phyloP scores from a whole-genome alignment of 1,140 invertebrate genomes.

The Magallana gigas region DNA sequence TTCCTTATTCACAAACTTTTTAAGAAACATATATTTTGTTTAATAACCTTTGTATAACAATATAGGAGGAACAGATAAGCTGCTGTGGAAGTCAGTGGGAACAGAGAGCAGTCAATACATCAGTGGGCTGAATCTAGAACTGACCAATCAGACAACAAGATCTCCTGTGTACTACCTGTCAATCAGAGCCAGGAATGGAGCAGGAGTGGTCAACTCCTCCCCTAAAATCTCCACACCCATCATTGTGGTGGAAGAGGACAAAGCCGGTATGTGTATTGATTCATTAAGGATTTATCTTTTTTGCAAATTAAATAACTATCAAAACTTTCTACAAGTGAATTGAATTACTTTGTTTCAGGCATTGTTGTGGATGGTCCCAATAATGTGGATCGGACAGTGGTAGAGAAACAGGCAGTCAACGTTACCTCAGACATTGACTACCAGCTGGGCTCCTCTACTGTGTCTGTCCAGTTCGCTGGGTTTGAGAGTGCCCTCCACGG shows the following conservation, averaged over 20 bases:
- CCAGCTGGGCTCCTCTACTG: conserved; percentile 58
- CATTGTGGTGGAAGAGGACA: conserved; percentile 61
- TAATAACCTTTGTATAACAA: not conserved
- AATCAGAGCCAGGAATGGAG: conserved; percentile 53
- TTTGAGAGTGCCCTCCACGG: conserved; percentile 64
- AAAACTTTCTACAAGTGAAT: too few relatives aligned
- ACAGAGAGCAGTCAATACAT: conserved; percentile 54
- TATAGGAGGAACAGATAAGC: conserved; percentile 54
- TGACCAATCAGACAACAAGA: conserved; percentile 26
- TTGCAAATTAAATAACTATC: too few relatives aligned
- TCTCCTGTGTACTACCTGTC: conserved; percentile 65
- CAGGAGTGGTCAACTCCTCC: conserved; percentile 52
- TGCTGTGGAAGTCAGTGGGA: conserved; percentile 39
- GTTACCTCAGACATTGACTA: conserved; percentile 58
- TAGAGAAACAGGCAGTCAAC: not conserved
- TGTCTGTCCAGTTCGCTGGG: conserved; percentile 63
- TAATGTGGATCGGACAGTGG: conserved; percentile 22
- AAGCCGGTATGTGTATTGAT: conserved; percentile 51
- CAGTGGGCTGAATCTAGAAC: conserved; percentile 39
- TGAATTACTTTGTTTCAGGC: conserved; percentile 37
- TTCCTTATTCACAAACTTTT: too few relatives aligned
- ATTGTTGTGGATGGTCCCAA: conserved; percentile 60
- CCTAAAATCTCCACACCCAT: conserved; percentile 55
- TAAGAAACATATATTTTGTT: too few relatives aligned
- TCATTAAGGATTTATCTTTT: not conserved